Evolutionary conservation across 1,140 invertebrate genomes (phyloP).

Genomic region (Metopolophium dirhodum): DNA sequence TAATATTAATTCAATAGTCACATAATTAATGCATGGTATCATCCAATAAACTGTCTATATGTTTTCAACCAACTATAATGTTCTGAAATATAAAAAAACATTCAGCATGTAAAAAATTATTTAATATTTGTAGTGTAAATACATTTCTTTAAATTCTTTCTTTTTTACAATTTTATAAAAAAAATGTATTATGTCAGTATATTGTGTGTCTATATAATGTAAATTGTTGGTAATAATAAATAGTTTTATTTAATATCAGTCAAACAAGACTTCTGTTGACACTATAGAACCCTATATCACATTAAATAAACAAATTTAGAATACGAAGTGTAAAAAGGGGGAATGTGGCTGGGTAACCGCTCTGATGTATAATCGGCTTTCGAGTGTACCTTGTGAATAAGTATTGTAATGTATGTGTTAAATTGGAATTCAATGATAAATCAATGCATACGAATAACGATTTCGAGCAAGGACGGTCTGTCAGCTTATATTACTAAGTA

Average conservation of each 20-base stretch:
- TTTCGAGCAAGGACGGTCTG: too few relatives aligned
- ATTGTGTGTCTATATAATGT: too few relatives aligned
- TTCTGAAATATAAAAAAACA: too few relatives aligned
- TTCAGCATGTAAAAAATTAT: too few relatives aligned
- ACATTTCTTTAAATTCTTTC: too few relatives aligned
- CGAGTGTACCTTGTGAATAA: background rate
- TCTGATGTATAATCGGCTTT: background rate
- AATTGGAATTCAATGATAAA: background rate
- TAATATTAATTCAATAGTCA: background rate
- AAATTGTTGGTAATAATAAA: background rate
- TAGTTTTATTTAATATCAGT: background rate
- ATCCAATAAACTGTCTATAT: too few relatives aligned
- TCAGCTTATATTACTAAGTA: too few relatives aligned
- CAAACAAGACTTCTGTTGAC: background rate
- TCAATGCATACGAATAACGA: background rate
- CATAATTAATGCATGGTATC: background rate
- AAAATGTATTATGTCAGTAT: background rate
- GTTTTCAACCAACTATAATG: too few relatives aligned
- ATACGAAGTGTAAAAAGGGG: background rate
- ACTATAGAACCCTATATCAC: background rate
- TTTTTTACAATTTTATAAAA: too few relatives aligned
- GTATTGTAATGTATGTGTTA: background rate
- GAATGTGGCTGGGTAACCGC: background rate
- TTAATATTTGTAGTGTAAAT: too few relatives aligned
- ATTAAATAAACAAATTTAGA: background rate